Base-by-base conservation (phyloP, 2,113 vertebrate genomes). In the Colossoma macropomum region DNA sequence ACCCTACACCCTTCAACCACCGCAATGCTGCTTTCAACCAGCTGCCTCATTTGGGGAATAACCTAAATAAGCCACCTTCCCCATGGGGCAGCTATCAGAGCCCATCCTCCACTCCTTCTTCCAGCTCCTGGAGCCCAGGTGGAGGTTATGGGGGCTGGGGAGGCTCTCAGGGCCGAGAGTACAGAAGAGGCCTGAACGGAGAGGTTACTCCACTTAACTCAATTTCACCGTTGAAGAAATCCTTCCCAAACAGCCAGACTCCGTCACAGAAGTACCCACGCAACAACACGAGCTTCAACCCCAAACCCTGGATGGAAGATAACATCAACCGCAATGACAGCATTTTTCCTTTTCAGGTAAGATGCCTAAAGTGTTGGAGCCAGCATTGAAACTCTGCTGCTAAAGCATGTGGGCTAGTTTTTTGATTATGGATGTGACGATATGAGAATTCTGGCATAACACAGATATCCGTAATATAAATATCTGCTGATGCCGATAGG, bases 41-140 rank as follows among this genome's bases (percentile, higher is more conserved):
- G 85, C 90, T 99, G 88, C 96, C 98, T 92, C 98, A 99, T 90
- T 94, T 99, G 90, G 95, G 96, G 84, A 96, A 97, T 89, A 96
- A 97, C 92, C 96, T 98, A 83, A 98, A 93, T 93, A 99, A 99
- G 89, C 96, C 97, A 62, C 97, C 97, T 19, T 99, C 98, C 84
- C 97, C 97, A 0, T 99, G 98, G 98, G 98, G 96, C 92, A 98
- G 95, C 94, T 99, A 98, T 94, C 98, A 98, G 95, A 99, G 97
- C 86, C 96, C 96, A 4, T 96, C 97, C 81, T 97, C 98, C 52
- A 98, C 96, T 56, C 96, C 97, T 1, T 97, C 97, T 80, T 97
- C 96, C 87, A 98, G 97, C 60, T 99, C 98, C 87, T 98, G 98
- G 95, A 97, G 97, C 23, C 96, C 97, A 59, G 96, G 96, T 9